Conservation (phyloP, 1,140 invertebrate species). For the Nebria ingens region DNA sequence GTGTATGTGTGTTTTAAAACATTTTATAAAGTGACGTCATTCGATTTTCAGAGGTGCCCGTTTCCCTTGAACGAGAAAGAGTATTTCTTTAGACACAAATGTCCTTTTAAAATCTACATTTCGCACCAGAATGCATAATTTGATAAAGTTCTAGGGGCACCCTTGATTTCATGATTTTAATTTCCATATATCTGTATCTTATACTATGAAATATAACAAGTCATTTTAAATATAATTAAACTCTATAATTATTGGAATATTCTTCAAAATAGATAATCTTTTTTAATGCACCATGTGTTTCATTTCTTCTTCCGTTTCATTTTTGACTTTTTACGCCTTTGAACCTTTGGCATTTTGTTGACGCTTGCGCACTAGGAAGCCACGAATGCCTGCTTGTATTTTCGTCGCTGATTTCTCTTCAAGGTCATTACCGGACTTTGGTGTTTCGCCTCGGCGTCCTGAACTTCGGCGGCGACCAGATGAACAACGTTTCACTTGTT, state of each 20-base stretch:
- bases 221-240: not conserved
- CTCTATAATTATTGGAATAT: not conserved
- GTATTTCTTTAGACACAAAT: too few relatives aligned
- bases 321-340: not conserved
- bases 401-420: constrained; percentile 57
- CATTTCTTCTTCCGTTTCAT: not conserved
- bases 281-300: not conserved
- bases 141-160: too few relatives aligned
- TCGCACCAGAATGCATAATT: too few relatives aligned
- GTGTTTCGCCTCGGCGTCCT: not conserved
- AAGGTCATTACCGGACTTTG: constrained; percentile 22
- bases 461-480: not conserved
- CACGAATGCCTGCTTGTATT: constrained; percentile 63
- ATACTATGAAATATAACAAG: too few relatives aligned
- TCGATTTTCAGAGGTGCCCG: too few relatives aligned
- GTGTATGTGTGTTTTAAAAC: too few relatives aligned
- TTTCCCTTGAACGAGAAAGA: too few relatives aligned
- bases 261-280: not conserved
- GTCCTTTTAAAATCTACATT: too few relatives aligned
- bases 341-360: constrained; percentile 23
- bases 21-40: too few relatives aligned
- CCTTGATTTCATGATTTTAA: too few relatives aligned
- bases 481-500: not conserved
- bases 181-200: too few relatives aligned
- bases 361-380: constrained; percentile 50